phyloP scores from a whole-genome alignment of 2,888 invertebrate genomes.

The Sylvicola fuscatus region DNA sequence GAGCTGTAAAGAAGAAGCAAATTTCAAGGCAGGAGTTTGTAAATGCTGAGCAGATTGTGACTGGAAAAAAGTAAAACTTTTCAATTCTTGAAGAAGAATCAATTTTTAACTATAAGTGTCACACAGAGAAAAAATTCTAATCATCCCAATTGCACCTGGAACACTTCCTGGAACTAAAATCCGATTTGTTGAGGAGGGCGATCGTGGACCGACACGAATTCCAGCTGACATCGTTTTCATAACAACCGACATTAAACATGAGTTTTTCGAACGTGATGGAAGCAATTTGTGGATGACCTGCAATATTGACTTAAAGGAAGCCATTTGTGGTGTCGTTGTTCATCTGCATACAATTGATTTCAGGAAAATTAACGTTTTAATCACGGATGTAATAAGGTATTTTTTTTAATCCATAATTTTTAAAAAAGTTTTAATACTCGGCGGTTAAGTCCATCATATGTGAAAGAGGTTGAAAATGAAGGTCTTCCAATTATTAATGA shows the following conservation, averaged over 20 bases:
- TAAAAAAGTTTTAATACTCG: conserved; percentile 3
- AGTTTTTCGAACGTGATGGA: conserved; percentile 39
- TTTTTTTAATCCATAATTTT: conserved; percentile 9
- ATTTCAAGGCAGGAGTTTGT: conserved; percentile 49
- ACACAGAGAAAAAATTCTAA: conserved; percentile 53
- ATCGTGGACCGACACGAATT: conserved; percentile 46
- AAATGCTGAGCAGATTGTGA: conserved; percentile 36
- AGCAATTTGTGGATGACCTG: conserved; percentile 42
- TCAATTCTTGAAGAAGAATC: background rate
- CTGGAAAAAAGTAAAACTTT: conserved; percentile 28
- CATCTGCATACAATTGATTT: conserved; percentile 48
- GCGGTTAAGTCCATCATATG: conserved; percentile 43
- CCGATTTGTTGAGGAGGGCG: conserved; percentile 57
- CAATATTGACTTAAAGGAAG: conserved; percentile 42
- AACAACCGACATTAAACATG: conserved; percentile 48
- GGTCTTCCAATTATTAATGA: conserved; percentile 48
- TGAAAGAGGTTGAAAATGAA: conserved; percentile 46
- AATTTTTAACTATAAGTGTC: too few relatives aligned
- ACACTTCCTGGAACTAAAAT: conserved; percentile 50
- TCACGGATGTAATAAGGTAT: conserved; percentile 48
- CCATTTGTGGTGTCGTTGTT: conserved; percentile 46
- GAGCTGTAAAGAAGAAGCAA: conserved; percentile 67
- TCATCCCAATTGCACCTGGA: conserved; percentile 54
- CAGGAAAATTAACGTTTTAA: conserved; percentile 40
- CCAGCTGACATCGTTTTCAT: conserved; percentile 54